phyloP scores from a whole-genome alignment of 2,888 invertebrate species.

The Uropetala carovei region DNA sequence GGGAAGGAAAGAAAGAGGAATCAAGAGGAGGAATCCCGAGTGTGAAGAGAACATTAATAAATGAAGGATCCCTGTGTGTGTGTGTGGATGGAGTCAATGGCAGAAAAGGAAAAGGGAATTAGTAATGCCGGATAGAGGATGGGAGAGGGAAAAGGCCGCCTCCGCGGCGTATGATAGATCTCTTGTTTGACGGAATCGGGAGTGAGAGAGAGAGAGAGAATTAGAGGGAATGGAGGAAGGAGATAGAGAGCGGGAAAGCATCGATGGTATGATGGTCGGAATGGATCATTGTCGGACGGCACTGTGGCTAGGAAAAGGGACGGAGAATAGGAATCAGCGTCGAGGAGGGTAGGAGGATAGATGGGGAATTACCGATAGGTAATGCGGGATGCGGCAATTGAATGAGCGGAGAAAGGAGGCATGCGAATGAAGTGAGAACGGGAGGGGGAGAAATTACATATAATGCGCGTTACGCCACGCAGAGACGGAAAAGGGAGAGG shows the following conservation, averaged over 20 bases:
- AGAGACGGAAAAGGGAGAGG: neutral
- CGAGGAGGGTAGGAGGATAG: too few relatives aligned
- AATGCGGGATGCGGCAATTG: neutral
- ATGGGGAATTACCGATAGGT: neutral
- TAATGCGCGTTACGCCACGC: neutral
- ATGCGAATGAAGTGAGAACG: neutral
- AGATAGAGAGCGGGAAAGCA: neutral
- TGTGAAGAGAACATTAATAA: constrained; percentile 8
- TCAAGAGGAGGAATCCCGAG: neutral
- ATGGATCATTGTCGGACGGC: neutral
- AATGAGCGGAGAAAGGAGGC: neutral
- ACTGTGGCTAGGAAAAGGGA: neutral
- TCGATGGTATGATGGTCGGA: neutral
- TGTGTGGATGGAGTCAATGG: neutral
- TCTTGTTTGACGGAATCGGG: neutral
- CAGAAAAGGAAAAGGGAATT: constrained; percentile 20
- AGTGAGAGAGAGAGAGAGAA: neutral
- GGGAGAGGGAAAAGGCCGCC: neutral
- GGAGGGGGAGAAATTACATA: neutral
- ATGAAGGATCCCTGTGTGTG: neutral
- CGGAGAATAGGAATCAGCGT: neutral
- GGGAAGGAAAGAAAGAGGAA: neutral
- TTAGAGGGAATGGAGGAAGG: neutral
- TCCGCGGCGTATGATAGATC: neutral
- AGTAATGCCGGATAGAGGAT: neutral